Conservation (phyloP, 2,888 invertebrate genomes). For the Thalpophila matura region DNA sequence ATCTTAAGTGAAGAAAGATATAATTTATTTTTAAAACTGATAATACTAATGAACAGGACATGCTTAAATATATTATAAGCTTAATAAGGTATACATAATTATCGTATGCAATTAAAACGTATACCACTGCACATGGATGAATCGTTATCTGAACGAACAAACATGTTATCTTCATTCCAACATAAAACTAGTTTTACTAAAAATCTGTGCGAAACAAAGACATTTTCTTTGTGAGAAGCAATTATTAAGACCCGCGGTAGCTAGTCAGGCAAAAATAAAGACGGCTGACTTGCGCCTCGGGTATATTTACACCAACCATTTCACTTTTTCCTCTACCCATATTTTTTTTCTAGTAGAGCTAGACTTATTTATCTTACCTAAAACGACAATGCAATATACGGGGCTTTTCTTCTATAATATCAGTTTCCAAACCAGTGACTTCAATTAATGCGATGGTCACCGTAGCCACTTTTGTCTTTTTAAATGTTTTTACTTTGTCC, state of each 20-base stretch:
- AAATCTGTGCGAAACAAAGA: constrained; percentile 5
- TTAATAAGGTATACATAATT: neutral
- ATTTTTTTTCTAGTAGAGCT: too few species aligned
- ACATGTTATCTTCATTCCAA: constrained; percentile 7
- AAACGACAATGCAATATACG: constrained; percentile 97
- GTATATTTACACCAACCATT: too few species aligned
- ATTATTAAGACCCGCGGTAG: too few species aligned
- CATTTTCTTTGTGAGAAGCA: too few species aligned
- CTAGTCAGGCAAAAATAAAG: too few species aligned
- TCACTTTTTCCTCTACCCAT: too few species aligned
- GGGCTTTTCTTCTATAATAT: constrained; percentile 94
- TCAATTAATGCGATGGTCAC: constrained; percentile 98
- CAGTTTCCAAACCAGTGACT: constrained; percentile 95
- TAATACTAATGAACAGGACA: neutral
- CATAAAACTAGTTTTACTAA: constrained; percentile 3
- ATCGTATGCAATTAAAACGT: constrained; percentile 12
- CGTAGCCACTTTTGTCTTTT: constrained; percentile 90
- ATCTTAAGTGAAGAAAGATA: neutral
- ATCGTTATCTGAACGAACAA: constrained; percentile 2
- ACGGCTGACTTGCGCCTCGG: too few species aligned
- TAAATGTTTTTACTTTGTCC: constrained; percentile 67
- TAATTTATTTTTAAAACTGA: neutral
- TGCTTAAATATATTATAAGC: neutral
- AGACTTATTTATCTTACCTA: constrained; percentile 90
- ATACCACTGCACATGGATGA: constrained; percentile 4